Base-by-base conservation (phyloP, 2,888 invertebrate genomes). In the Troides aeacus region DNA sequence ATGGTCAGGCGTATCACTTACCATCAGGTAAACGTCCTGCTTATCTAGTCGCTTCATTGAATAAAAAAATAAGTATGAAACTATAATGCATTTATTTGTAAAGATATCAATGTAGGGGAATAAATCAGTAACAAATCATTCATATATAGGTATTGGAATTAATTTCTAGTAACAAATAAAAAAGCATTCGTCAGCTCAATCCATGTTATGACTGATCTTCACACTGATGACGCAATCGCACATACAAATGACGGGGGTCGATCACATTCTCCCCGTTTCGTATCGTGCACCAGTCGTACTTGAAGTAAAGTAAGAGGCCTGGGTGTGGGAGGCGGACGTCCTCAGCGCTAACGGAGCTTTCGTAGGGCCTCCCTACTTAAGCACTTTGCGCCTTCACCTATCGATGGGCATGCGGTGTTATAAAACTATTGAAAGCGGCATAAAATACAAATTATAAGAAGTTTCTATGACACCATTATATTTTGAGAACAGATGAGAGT, bases 271-370 rank as follows among this genome's bases (percentile, higher is more conserved):
- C 60, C 36, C 60, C 12, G 46, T 50, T 24, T 50, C 62, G 62
- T 39, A 57, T 70, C 53, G 39, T 60, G 64, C 72, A 74, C 75
- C 74, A 74, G 81, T 81, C 75, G 81, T 81, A 83, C 79, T 80
- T 80, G 82, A 82, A 76, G 75, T 76, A 77, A 79, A 78, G 76
- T 78, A 77, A 78, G 80, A 82, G 80, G 79, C 74, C 18, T 71
- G 73, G 76, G 73, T 74, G 86, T 86, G 79, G 86, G 84, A 80
- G 81, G 84, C 75, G 75, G 82, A 73, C 78, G 84, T 84, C 83
- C 82, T 82, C 79, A 77, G 71, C 72, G 74, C 72, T 76, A 75
- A 77, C 75, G 70, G 74, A 59, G 64, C 67, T 70, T 73, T 72
- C 69, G 72, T 72, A 70, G 71, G 66, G 71, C 53, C 53, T 64